These are phyloP conservation scores for Acromyrmex charruanus DNA, from an alignment of 1,140 invertebrate species.

Conservation along the genomic window DNA sequence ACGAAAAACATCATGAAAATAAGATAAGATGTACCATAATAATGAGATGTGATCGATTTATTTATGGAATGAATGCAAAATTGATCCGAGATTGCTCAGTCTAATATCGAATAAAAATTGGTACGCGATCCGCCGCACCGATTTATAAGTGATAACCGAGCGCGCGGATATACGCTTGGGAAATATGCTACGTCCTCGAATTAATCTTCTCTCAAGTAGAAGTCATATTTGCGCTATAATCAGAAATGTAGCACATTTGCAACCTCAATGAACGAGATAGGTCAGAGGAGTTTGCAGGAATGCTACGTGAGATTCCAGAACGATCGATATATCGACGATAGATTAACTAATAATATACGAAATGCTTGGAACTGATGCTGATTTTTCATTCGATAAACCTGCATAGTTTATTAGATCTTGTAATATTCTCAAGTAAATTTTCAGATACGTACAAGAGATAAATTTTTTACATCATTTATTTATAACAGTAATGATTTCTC, in stretches of 20 bases:
- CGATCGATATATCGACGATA: constrained; percentile 41
- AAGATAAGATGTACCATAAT: background rate
- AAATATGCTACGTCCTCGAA: constrained; percentile 63
- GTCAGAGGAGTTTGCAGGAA: constrained; percentile 4
- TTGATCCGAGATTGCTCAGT: background rate
- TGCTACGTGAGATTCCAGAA: constrained; percentile 50
- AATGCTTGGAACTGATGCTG: background rate
- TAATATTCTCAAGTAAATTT: background rate
- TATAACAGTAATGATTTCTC: too few species aligned
- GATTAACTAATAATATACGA: constrained; percentile 55
- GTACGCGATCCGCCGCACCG: background rate
- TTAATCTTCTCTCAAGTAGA: constrained; percentile 34
- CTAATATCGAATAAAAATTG: constrained; percentile 48
- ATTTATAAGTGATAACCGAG: constrained; percentile 36
- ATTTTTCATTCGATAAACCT: constrained; percentile 3
- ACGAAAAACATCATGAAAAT: too few species aligned
- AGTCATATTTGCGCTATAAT: background rate
- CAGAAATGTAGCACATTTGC: constrained; percentile 65
- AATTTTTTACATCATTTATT: background rate
- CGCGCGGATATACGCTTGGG: constrained; percentile 53
- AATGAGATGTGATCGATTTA: background rate
- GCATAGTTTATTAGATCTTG: background rate
- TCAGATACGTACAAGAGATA: too few species aligned
- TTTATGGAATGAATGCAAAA: constrained; percentile 21
- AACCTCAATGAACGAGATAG: constrained; percentile 22